Base-by-base conservation (phyloP, 2,888 invertebrate genomes). In the Busseola fusca region DNA sequence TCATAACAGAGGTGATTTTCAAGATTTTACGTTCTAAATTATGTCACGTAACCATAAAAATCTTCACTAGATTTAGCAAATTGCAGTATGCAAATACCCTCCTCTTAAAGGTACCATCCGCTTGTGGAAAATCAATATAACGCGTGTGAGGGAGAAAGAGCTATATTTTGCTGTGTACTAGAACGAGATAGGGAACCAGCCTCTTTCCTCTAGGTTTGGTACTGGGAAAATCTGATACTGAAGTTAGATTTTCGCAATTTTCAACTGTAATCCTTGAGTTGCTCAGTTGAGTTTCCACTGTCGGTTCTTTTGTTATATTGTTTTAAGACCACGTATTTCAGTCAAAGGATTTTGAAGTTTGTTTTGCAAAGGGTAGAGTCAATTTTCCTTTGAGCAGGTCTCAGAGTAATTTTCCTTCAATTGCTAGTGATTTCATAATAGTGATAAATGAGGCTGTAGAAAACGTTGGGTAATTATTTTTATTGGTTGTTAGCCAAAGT, bases 41-140 rank as follows among this genome's bases (percentile, higher is more conserved):
- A 66, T 34, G 21, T 27, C 27, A 70, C 37, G 56, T 60, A 59
- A 57, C 57, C 74, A 74, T 69, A 60, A 81, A 82, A 82, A 45
- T 72, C 54, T 54, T 54, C n/a, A 52, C 54, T 64, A 74, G 69
- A 80, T 85, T 80, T 78, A 85, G 80, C 82, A 89, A 88, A 90
- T 89, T 87, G 88, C 88, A 87, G 87, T 90, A 92, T 92, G 91
- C 89, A 92, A 91, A 92, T 92, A 88, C 80, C 76, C 77, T 82
- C 84, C 88, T 88, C 87, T 87, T 88, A 88, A 86, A 86, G 84
- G 82, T 82, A 83, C 87, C 54, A 87, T 87, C 86, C 86, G 70
- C 65, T 80, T 66, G 84, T 81, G 84, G 91, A 93, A 93, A 93
- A 93, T 93, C 93, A 93, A 93, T 93, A 93, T 88, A 90, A 85